These are phyloP conservation scores for Microcaecilia unicolor DNA, from an alignment of 2,797 vertebrate genomes.

Conservation along the genomic window DNA sequence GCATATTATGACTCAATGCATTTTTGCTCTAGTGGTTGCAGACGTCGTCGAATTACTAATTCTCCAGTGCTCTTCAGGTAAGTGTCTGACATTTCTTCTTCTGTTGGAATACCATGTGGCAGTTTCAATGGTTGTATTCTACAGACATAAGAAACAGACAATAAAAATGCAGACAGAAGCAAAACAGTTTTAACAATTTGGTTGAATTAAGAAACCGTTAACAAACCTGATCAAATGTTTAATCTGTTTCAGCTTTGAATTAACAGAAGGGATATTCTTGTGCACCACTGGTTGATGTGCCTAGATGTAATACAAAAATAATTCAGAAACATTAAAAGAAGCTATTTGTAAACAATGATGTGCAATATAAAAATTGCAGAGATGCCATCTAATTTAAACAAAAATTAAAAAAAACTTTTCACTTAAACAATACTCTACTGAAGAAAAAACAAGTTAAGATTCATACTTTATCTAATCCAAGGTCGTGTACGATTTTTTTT, in stretches of 20 bases:
- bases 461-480: conserved; percentile 77
- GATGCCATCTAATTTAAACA: too few species aligned
- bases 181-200: neutral
- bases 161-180: neutral
- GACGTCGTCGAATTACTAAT: conserved; percentile 60
- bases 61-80: conserved; percentile 81
- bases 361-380: too few species aligned
- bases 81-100: conserved; percentile 72
- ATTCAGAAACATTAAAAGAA: too few species aligned
- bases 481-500: conserved; percentile 65
- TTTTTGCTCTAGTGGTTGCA: conserved; percentile 59
- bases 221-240: conserved; percentile 90
- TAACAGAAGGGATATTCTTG: conserved; percentile 89
- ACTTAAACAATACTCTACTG: too few species aligned
- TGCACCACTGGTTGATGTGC: conserved; percentile 71
- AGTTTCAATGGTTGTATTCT: conserved; percentile 84
- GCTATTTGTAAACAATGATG: too few species aligned
- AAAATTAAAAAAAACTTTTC: too few species aligned
- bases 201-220: neutral
- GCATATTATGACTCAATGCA: conserved; percentile 42
- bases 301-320: conserved; percentile 40
- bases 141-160: conserved; percentile 7
- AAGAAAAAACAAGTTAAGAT: too few species aligned
- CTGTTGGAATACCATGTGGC: conserved; percentile 78
- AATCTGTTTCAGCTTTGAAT: conserved; percentile 72